phyloP scores from a whole-genome alignment of 2,797 vertebrate genomes.

The Catamblyrhynchus diadema region DNA sequence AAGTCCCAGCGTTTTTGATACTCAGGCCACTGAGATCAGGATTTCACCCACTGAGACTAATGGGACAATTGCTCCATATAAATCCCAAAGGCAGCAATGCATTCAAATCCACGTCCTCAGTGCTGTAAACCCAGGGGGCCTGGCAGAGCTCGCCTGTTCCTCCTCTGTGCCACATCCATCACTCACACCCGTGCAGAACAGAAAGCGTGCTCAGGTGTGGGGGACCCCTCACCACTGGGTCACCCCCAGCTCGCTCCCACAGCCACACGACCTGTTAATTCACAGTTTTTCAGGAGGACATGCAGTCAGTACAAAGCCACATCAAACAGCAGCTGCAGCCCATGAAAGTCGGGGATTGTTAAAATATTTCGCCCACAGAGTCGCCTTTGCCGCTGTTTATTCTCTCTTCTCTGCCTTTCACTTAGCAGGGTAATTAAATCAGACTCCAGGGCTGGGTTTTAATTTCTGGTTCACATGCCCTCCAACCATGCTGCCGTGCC shows the following conservation, averaged over 20 bases:
- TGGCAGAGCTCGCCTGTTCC: not conserved
- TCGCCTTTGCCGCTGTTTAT: not conserved
- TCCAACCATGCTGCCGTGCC: not conserved
- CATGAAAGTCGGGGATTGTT: not conserved
- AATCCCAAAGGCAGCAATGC: not conserved
- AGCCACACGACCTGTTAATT: not conserved
- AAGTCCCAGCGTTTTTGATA: not conserved
- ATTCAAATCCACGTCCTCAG: not conserved
- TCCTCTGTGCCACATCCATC: not conserved
- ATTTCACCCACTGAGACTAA: not conserved
- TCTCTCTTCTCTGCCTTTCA: constrained; percentile 9
- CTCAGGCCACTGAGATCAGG: not conserved
- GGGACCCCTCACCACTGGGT: not conserved
- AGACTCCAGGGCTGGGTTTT: constrained; percentile 16
- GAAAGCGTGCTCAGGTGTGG: not conserved
- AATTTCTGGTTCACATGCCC: constrained; percentile 52
- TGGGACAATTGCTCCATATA: not conserved
- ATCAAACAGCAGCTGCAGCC: not conserved
- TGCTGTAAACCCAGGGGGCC: not conserved
- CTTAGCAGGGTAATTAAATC: constrained; percentile 54
- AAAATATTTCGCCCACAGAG: not conserved
- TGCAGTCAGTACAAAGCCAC: not conserved
- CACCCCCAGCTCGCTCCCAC: not conserved
- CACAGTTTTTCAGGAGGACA: not conserved
- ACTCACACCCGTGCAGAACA: accelerated